A percentile compares a stretch with the other conserved stretches of the same genome.
These are phyloP conservation scores for Gibbula magus DNA, from an alignment of 2,888 invertebrate species.

Conservation along the genomic window DNA sequence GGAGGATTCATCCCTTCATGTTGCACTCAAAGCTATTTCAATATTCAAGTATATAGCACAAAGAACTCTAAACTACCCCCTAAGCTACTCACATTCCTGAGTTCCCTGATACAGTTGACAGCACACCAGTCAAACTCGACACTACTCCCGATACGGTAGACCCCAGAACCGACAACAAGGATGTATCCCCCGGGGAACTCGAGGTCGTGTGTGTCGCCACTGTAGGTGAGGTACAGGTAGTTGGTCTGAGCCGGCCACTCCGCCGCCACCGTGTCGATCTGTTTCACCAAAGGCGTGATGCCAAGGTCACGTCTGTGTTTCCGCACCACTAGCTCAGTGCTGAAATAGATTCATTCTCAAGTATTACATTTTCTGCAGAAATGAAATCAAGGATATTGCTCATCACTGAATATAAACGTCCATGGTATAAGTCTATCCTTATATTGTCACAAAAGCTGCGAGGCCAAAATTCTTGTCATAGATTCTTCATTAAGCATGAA, in stretches of 20 bases:
- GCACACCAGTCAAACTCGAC: conserved; percentile 99
- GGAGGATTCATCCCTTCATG: not conserved
- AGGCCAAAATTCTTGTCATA: too few relatives aligned
- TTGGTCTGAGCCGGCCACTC: conserved; percentile 99
- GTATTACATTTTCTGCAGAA: too few relatives aligned
- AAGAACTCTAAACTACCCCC: not conserved
- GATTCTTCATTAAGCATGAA: too few relatives aligned
- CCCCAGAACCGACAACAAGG: conserved; percentile 86
- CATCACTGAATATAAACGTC: too few relatives aligned
- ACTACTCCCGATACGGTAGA: conserved; percentile 82
- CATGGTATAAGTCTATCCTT: too few relatives aligned
- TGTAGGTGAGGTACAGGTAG: conserved; percentile 98
- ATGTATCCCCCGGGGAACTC: conserved; percentile 61
- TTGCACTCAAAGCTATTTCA: not conserved
- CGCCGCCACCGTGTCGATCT: conserved; percentile 99
- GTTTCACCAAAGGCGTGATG: conserved; percentile 83
- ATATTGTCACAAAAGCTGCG: too few relatives aligned
- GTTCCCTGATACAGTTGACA: conserved; percentile 94
- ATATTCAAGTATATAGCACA: not conserved
- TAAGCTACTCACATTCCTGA: conserved; percentile 80
- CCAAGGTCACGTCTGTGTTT: conserved; percentile 58
- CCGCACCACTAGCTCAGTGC: conserved; percentile 84
- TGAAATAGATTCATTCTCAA: conserved; percentile 76
- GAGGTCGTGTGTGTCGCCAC: conserved; percentile 79
- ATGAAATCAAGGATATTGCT: too few relatives aligned